Evolutionary conservation across 2,888 invertebrate genomes (phyloP).

Genomic region (Autographa gamma): DNA sequence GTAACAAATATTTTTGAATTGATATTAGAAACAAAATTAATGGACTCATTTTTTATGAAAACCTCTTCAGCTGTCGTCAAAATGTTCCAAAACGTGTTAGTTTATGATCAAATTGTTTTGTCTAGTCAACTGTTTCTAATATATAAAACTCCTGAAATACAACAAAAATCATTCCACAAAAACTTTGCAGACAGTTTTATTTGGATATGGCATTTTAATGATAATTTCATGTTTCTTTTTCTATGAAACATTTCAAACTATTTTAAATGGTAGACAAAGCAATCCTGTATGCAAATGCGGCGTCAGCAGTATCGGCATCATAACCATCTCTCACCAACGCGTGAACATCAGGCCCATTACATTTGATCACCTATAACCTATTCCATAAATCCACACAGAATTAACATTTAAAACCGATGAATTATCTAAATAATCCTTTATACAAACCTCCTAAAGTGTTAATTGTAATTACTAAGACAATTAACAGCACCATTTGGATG

Average conservation of each 20-base stretch:
- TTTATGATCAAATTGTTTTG: too few species aligned
- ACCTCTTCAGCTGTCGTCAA: too few species aligned
- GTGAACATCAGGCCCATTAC: conserved; percentile 26
- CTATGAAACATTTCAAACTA: background rate
- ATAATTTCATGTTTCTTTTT: background rate
- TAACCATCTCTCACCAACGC: background rate
- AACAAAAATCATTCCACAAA: too few species aligned
- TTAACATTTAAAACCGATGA: conserved; percentile 37
- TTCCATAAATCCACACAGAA: conserved; percentile 7
- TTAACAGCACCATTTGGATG: conserved; percentile 26
- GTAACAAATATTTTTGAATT: too few species aligned
- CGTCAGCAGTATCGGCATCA: background rate
- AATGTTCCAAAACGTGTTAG: too few species aligned
- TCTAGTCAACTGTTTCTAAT: too few species aligned
- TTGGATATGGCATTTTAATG: background rate
- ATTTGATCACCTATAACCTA: conserved; percentile 27
- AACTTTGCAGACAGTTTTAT: background rate
- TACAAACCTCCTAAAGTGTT: conserved; percentile 37
- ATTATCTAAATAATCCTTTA: conserved; percentile 15
- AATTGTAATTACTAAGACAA: conserved; percentile 42
- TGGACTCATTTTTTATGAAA: too few species aligned
- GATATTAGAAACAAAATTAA: too few species aligned
- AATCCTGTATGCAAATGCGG: background rate
- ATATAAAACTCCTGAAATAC: too few species aligned
- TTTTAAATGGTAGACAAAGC: background rate